phyloP scores from a whole-genome alignment of 2,797 vertebrate species.

The Hephaestus fuliginosus region DNA sequence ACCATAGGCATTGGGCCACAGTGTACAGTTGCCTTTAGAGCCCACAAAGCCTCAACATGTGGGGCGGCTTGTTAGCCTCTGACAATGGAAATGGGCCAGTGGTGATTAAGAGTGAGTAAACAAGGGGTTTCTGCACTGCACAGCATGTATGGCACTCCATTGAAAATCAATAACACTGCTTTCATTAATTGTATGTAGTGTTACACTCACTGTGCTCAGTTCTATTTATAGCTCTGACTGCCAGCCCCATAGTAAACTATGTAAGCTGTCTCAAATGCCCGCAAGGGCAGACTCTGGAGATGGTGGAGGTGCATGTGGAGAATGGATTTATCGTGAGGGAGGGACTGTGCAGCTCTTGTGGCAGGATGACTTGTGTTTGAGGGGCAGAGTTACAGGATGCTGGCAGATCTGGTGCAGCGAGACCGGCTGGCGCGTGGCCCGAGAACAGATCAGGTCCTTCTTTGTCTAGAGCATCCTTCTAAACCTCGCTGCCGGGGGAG shows the following conservation, averaged over 20 bases:
- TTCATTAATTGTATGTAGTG: slow-evolving; percentile 56
- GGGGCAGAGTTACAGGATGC: slow-evolving; percentile 25
- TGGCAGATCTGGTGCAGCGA: slow-evolving; percentile 48
- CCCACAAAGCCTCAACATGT: slow-evolving; percentile 14
- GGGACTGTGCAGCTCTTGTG: slow-evolving; percentile 4
- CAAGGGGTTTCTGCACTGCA: slow-evolving; percentile 42
- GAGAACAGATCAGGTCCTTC: slow-evolving; percentile 35
- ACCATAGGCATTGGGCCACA: not conserved
- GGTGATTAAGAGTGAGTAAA: slow-evolving; percentile 56
- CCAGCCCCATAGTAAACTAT: not conserved
- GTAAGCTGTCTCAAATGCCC: slow-evolving; percentile 14
- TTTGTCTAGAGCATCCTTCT: slow-evolving; percentile 18
- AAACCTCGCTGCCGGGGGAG: slow-evolving; percentile 12
- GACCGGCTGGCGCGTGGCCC: slow-evolving; percentile 17
- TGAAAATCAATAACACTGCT: slow-evolving; percentile 67
- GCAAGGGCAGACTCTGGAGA: slow-evolving; percentile 6
- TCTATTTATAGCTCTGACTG: slow-evolving; percentile 28
- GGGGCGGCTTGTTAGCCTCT: slow-evolving; percentile 36
- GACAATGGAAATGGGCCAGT: slow-evolving; percentile 22
- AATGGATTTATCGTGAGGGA: slow-evolving; percentile 4
- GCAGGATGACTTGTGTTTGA: slow-evolving; percentile 27
- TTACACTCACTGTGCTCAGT: slow-evolving; percentile 24
- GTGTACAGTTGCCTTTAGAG: slow-evolving; percentile 22
- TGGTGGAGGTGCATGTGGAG: slow-evolving; percentile 1
- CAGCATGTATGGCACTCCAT: slow-evolving; percentile 24